A percentile compares a stretch with the other conserved stretches of the same genome.
Evolutionary conservation across 2,888 invertebrate species (phyloP).

Genomic region (Acronicta leporina): DNA sequence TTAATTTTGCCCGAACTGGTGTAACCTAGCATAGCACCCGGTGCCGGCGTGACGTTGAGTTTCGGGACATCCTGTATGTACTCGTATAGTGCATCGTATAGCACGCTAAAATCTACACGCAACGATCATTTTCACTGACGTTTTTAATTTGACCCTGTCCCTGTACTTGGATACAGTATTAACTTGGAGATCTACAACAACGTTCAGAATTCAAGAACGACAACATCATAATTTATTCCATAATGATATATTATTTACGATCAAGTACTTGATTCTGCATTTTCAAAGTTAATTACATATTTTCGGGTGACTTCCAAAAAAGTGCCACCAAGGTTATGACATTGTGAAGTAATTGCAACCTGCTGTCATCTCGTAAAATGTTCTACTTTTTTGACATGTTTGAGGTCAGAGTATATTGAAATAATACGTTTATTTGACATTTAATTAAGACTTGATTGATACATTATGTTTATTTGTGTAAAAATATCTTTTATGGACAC

Average conservation of each 20-base stretch:
- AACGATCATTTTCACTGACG: neutral
- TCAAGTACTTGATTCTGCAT: conserved; percentile 16
- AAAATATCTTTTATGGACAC: no score
- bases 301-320: conserved; percentile 43
- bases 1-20: no score
- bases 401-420: no score
- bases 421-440: no score
- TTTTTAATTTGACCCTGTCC: neutral
- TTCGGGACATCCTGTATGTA: no score
- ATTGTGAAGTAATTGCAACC: conserved; percentile 40
- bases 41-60: no score
- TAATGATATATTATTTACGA: conserved; percentile 33
- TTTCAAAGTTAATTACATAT: conserved; percentile 39
- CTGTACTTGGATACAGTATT: neutral
- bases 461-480: no score
- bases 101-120: no score
- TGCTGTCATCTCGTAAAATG: conserved; percentile 45
- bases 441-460: no score
- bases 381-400: conserved; percentile 29
- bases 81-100: no score
- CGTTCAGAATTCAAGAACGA: neutral
- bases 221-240: conserved; percentile 9
- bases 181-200: no score
- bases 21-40: no score
- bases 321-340: conserved; percentile 37